These are phyloP conservation scores for Trochalopteron elliotii DNA, from an alignment of 2,113 vertebrate species.

Conservation along the genomic window DNA sequence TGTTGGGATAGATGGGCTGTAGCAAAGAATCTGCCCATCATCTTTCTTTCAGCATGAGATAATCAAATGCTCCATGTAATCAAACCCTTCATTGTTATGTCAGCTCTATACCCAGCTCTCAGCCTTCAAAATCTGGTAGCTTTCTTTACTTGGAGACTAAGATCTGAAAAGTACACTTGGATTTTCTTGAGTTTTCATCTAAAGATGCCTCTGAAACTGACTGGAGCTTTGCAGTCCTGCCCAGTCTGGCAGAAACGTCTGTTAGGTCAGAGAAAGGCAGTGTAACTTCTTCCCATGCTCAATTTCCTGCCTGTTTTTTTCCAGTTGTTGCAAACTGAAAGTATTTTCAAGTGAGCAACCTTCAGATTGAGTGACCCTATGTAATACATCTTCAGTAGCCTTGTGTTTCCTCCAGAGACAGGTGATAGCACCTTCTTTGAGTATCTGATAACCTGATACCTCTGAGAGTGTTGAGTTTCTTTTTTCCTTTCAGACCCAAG, in stretches of 20 bases:
- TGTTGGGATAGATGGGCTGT: background rate
- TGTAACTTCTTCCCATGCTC: accelerated
- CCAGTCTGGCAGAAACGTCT: background rate
- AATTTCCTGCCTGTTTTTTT: background rate
- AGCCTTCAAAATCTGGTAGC: background rate
- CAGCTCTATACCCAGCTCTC: background rate
- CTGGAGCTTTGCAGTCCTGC: background rate
- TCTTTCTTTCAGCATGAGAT: background rate
- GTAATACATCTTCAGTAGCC: background rate
- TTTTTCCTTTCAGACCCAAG: background rate
- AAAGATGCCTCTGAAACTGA: background rate
- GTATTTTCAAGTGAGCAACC: background rate
- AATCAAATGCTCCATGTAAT: background rate
- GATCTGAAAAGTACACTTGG: background rate
- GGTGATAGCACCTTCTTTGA: background rate
- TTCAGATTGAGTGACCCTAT: background rate
- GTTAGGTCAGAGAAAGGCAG: background rate
- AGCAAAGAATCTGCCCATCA: background rate
- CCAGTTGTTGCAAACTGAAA: background rate
- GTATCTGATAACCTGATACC: background rate
- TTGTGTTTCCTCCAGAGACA: background rate
- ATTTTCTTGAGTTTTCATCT: background rate
- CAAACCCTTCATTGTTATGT: background rate
- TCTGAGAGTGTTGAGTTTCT: background rate
- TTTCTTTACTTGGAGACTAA: background rate